A percentile compares a stretch with the other conserved stretches of the same genome.
phyloP scores from a whole-genome alignment of 2,888 invertebrate genomes.

The Balanococcus diminutus region DNA sequence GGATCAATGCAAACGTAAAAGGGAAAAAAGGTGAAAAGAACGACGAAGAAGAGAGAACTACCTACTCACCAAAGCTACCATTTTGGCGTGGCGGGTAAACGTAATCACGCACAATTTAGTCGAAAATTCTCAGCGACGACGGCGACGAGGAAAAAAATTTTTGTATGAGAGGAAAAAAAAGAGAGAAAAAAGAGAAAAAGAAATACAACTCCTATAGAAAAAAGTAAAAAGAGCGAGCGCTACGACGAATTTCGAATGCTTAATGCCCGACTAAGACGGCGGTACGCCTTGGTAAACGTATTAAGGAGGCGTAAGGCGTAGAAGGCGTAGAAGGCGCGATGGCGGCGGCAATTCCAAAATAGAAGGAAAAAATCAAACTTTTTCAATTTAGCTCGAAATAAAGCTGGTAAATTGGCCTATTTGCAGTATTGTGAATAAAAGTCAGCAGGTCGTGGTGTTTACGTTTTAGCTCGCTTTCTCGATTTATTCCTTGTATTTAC shows the following conservation, averaged over 20 bases:
- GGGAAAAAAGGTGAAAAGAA: background rate
- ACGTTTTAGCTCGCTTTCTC: background rate
- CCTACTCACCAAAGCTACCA: background rate
- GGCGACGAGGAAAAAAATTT: background rate
- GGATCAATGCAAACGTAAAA: background rate
- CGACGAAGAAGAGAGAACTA: background rate
- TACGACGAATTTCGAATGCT: background rate
- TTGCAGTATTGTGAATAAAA: background rate
- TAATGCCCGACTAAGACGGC: background rate
- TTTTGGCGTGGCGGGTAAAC: background rate
- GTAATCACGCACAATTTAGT: background rate
- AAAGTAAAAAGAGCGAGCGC: background rate
- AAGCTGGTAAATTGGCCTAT: background rate
- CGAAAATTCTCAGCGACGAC: background rate
- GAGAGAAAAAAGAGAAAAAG: background rate
- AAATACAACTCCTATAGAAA: background rate
- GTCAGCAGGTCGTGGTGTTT: background rate
- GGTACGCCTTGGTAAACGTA: background rate
- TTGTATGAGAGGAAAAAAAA: background rate
- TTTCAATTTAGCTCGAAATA: constrained; percentile 24
- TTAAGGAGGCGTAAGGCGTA: background rate
- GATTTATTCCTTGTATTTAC: background rate
- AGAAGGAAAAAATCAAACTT: constrained; percentile 21
- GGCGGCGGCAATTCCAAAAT: background rate
- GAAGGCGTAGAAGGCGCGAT: background rate